phyloP scores from a whole-genome alignment of 2,888 invertebrate species.

The Acronicta aceris region DNA sequence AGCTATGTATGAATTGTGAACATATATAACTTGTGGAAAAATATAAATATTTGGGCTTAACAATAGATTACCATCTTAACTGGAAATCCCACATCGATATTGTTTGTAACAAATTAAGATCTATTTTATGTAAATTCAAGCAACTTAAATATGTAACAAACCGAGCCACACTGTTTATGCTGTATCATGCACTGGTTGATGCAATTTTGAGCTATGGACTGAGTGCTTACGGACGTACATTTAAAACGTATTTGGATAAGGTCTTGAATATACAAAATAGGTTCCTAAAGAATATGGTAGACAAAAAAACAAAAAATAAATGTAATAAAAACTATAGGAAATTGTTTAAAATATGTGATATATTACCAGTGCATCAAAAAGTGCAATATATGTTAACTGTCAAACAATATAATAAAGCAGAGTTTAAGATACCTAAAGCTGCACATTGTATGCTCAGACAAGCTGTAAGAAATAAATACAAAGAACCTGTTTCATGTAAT shows the following conservation, averaged over 20 bases:
- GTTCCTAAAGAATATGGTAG: background rate
- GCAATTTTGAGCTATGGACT: constrained; percentile 2
- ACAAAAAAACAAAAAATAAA: background rate
- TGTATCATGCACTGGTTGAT: constrained; percentile 3
- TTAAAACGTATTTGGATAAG: constrained; percentile 3
- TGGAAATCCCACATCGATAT: no score
- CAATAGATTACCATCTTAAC: no score
- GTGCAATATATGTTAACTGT: background rate
- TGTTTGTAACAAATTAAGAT: background rate
- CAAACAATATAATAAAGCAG: constrained; percentile 1
- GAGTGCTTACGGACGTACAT: constrained; percentile 3
- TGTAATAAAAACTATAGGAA: background rate
- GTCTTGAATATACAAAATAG: constrained; percentile 5
- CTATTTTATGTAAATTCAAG: background rate
- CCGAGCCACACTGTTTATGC: background rate
- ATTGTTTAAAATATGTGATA: background rate
- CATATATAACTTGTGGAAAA: background rate
- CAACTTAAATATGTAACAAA: constrained; percentile 1
- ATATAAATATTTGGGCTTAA: background rate
- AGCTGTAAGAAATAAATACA: constrained; percentile 1
- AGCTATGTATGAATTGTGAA: background rate
- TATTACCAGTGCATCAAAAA: background rate
- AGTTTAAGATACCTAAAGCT: background rate
- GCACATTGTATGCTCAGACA: background rate
- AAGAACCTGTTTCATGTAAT: background rate